Evolutionary conservation across 2,888 invertebrate genomes (phyloP), one percentile per base, ranked within the genome.

Genomic region (Brenthis hecate): DNA sequence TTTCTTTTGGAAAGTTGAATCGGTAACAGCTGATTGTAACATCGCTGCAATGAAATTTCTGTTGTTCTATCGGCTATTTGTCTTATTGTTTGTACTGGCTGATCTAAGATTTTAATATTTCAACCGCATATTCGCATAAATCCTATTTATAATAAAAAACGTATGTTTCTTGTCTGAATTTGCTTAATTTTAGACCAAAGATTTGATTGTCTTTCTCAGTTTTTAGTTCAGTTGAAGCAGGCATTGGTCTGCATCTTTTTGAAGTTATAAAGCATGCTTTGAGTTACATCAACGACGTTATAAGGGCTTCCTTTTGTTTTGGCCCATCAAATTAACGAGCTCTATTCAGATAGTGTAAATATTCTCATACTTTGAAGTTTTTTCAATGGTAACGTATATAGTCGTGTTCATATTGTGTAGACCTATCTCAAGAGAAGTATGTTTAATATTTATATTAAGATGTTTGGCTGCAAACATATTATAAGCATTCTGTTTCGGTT

Each of bases 321-420:
- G 13, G 55, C 28, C 6, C 28, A 55, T 23, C 55, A 6, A 50
- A 50, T 55, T 4, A 55, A 55, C 3, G 19, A 55, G 16, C 5
- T 16, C 54, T 23, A 54, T 23, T 54, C 54, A 19, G 54, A 14
- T 11, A 8, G 19, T 4, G 50, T 50, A n/a, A 1, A 48, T 13
- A 48, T 48, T 48, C 0, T 16, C 3, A 19, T 54, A 19, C 19
- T 19, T 54, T 54, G 54, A 6, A 16, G 54, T n/a, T 55, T 6
- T 55, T 19, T 55, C 55, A 23, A 55, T 55, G 1, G 19, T 19
- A 13, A 72, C 71, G 55, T 75, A 70, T 23, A 73, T 66, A 43
- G 56, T 74, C 72, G 19, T 66, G 66, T 32, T 75, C 72, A 57
- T 72, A 70, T 16, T 75, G 72, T 3, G 72, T 73, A 51, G 69